phyloP scores from a whole-genome alignment of 2,113 vertebrate species.

The Solea solea region DNA sequence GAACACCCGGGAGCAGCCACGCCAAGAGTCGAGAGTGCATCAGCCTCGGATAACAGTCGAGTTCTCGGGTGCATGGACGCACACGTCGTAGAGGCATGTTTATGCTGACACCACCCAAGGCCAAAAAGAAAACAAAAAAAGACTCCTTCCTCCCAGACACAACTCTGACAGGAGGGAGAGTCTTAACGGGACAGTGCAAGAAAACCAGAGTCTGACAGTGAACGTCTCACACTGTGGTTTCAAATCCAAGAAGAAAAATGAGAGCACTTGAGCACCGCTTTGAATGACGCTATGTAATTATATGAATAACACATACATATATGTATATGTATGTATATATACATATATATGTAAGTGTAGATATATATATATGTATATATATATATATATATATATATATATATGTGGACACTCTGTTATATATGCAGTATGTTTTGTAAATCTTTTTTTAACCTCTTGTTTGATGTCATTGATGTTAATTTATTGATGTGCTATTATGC shows the following conservation, averaged over 20 bases:
- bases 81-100: slow-evolving; percentile 33
- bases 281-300: slow-evolving; percentile 74
- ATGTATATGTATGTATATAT: slow-evolving; percentile 42
- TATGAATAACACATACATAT: slow-evolving; percentile 40
- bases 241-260: slow-evolving; percentile 24
- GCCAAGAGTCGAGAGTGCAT: slow-evolving; percentile 22
- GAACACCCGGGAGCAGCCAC: slow-evolving; percentile 6
- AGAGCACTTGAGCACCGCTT: slow-evolving; percentile 70
- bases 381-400: slow-evolving; percentile 70
- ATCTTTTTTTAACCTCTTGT: slow-evolving; percentile 76
- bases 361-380: slow-evolving; percentile 67
- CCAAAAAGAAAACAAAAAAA: slow-evolving; percentile 33
- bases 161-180: slow-evolving; percentile 59
- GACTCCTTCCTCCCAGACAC: slow-evolving; percentile 59
- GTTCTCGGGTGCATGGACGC: slow-evolving; percentile 16
- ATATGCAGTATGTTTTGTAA: slow-evolving; percentile 81
- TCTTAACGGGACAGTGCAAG: slow-evolving; percentile 66
- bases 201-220: slow-evolving; percentile 1
- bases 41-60: neutral
- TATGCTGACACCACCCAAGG: slow-evolving; percentile 44
- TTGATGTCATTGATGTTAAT: slow-evolving; percentile 76
- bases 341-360: too few relatives aligned
- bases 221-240: slow-evolving; percentile 11
- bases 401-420: slow-evolving; percentile 71
- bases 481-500: slow-evolving; percentile 80